phyloP scores from a whole-genome alignment of 1,140 invertebrate species.

The Heterodera carotae region DNA sequence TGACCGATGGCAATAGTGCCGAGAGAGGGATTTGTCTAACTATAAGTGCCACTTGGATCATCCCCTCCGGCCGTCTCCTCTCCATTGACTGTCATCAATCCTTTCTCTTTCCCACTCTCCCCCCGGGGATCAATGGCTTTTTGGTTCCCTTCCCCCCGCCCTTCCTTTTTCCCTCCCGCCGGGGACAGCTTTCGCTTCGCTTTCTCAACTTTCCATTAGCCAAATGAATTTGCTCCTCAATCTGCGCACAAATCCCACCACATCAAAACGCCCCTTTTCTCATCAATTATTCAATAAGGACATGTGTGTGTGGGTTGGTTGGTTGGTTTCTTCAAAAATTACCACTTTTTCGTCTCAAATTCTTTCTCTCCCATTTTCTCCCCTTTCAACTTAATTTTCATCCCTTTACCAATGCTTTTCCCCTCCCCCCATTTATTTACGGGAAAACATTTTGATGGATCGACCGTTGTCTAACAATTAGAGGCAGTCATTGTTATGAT shows the following conservation, averaged over 20 bases:
- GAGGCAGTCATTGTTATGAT: neutral
- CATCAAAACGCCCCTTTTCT: neutral
- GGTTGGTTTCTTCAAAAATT: neutral
- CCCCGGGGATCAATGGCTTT: too few relatives aligned
- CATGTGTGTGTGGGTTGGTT: too few relatives aligned
- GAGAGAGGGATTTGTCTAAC: too few relatives aligned
- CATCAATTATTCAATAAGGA: neutral
- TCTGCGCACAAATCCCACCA: conserved; percentile 5
- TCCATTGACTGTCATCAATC: too few relatives aligned
- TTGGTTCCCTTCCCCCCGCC: too few relatives aligned
- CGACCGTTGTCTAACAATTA: neutral
- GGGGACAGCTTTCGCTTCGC: neutral
- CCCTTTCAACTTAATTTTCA: neutral
- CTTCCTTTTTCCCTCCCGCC: neutral
- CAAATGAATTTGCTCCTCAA: conserved; percentile 1
- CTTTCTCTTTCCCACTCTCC: too few relatives aligned
- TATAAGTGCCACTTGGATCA: too few relatives aligned
- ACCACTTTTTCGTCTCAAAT: neutral
- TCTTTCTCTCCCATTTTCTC: neutral
- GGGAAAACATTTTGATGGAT: conserved; percentile 16
- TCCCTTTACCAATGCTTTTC: too few relatives aligned
- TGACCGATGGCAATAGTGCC: too few relatives aligned
- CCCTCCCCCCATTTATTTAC: neutral
- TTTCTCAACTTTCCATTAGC: conserved; percentile 12
- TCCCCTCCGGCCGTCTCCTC: too few relatives aligned